Conservation (phyloP, 2,113 vertebrate genomes). For the Cromileptes altivelis region DNA sequence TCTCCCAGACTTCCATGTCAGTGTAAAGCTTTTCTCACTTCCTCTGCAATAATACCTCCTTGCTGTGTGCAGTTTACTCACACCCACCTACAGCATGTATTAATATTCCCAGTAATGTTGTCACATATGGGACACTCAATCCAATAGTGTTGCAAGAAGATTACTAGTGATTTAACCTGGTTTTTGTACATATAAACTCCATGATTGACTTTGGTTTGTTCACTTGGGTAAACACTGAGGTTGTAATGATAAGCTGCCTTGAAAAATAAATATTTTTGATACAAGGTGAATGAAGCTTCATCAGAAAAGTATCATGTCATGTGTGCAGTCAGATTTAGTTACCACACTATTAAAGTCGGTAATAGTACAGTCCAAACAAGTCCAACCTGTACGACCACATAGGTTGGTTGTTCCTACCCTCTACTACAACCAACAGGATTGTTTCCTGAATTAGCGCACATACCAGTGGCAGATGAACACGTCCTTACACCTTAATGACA, state of each 20-base stretch:
- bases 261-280: neutral
- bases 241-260: neutral
- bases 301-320: neutral
- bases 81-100: conserved; percentile 44
- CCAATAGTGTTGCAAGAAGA: neutral
- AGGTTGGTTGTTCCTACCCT: no score
- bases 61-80: conserved; percentile 32
- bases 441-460: no score
- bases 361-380: no score
- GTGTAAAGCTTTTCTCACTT: conserved; percentile 66
- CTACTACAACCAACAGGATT: no score
- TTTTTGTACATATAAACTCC: neutral
- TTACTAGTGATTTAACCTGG: conserved; percentile 2
- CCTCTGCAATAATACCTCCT: conserved; percentile 37
- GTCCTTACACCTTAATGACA: no score
- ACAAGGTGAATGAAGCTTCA: neutral
- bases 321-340: neutral
- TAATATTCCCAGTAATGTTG: conserved; percentile 39
- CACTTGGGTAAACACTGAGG: neutral
- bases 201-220: neutral
- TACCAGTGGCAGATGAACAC: no score
- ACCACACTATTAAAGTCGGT: neutral
- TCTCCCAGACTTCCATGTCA: conserved; percentile 39
- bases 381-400: no score
- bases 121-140: conserved; percentile 25